Percentiles rank a stretch among this genome's conserved stretches.
Evolutionary conservation across 2,113 vertebrate genomes (phyloP).

Genomic region (Chunga burmeisteri): DNA sequence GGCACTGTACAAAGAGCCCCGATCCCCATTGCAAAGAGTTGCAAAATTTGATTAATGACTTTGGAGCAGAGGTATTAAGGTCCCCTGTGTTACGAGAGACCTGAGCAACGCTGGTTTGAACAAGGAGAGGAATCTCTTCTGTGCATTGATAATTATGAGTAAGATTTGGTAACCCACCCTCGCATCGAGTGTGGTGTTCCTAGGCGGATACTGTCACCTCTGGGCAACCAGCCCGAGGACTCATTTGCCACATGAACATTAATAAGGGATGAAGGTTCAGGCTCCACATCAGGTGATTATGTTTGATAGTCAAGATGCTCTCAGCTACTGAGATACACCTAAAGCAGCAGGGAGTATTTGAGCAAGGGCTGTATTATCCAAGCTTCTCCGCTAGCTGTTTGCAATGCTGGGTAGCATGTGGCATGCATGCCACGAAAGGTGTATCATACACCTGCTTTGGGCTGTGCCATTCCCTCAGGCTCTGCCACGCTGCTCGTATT

Average conservation of each 20-base stretch:
- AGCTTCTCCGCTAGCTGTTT: neutral
- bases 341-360: accelerated
- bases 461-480: neutral
- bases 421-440: neutral
- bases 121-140: neutral
- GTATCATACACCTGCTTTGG: neutral
- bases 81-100: neutral
- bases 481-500: neutral
- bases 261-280: neutral
- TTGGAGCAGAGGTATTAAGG: neutral
- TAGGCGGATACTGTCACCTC: neutral
- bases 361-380: neutral
- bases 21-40: neutral
- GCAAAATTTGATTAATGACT: neutral
- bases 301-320: neutral
- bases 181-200: neutral
- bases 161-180: accelerated
- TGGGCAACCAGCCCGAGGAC: neutral
- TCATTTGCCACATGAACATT: neutral
- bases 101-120: neutral
- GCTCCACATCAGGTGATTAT: neutral
- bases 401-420: neutral
- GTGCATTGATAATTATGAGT: neutral
- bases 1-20: neutral
- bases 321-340: neutral